Evolutionary conservation across 2,113 vertebrate genomes (phyloP).

Genomic region (Amia ocellicauda): DNA sequence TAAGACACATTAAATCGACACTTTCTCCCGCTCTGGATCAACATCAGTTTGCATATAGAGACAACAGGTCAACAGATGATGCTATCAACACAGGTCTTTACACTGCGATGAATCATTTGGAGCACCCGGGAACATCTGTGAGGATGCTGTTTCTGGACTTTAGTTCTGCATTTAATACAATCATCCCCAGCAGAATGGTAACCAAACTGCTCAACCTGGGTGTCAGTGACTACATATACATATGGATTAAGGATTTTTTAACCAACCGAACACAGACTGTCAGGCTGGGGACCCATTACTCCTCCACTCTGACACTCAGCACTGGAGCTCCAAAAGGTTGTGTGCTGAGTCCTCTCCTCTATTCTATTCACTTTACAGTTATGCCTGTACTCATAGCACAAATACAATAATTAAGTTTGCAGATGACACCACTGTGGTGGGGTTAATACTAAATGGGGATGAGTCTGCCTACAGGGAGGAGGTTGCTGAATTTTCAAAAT

Average conservation of each 20-base stretch:
- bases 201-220: neutral
- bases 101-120: neutral
- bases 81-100: neutral
- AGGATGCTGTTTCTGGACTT: neutral
- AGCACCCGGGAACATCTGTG: neutral
- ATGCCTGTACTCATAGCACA: neutral
- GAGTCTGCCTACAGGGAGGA: conserved; percentile 1
- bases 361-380: neutral
- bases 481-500: too few species aligned
- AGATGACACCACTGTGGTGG: neutral
- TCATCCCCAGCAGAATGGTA: neutral
- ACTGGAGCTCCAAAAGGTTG: neutral
- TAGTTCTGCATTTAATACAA: neutral
- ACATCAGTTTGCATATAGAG: neutral
- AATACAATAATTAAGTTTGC: neutral
- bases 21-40: neutral
- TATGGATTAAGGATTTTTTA: conserved; percentile 1
- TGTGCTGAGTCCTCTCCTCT: conserved; percentile 1
- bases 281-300: neutral
- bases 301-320: neutral
- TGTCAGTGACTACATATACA: neutral
- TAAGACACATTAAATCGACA: neutral
- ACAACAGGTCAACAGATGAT: neutral
- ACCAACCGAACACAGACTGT: neutral
- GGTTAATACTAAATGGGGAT: neutral